These are phyloP conservation scores for Diplodus sargus DNA, from an alignment of 2,797 vertebrate genomes.

Conservation along the genomic window DNA sequence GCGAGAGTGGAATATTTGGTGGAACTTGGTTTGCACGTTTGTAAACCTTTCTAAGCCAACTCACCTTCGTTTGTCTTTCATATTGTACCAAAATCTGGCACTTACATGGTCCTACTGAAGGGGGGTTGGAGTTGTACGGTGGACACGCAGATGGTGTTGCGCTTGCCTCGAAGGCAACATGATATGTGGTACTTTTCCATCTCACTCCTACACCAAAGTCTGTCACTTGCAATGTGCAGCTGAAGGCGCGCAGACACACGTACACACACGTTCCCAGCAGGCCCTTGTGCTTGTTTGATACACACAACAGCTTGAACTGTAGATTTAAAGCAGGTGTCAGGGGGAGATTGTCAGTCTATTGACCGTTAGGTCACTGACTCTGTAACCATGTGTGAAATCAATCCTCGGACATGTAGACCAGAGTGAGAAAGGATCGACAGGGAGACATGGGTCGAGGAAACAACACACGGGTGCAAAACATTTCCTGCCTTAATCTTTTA, in stretches of 20 bases:
- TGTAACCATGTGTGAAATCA: slow-evolving; percentile 49
- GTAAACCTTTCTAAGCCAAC: background rate
- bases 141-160: slow-evolving; percentile 81
- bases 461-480: slow-evolving; percentile 20
- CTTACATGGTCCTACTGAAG: slow-evolving; percentile 18
- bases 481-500: slow-evolving; percentile 25
- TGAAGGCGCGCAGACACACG: slow-evolving; percentile 48
- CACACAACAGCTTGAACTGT: slow-evolving; percentile 56
- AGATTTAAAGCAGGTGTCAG: slow-evolving; percentile 50
- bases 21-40: slow-evolving; percentile 14
- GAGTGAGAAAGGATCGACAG: slow-evolving; percentile 14
- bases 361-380: slow-evolving; percentile 45
- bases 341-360: slow-evolving; percentile 40
- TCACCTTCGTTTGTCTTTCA: slow-evolving; percentile 10
- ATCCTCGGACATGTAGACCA: slow-evolving; percentile 38
- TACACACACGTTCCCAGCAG: slow-evolving; percentile 50
- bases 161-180: slow-evolving; percentile 80
- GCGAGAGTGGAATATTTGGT: slow-evolving; percentile 1
- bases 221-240: slow-evolving; percentile 67
- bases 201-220: slow-evolving; percentile 82
- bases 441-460: slow-evolving; percentile 23
- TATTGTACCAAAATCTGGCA: background rate
- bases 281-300: slow-evolving; percentile 41
- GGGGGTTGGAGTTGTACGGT: slow-evolving; percentile 56
- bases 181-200: slow-evolving; percentile 81